Percentiles rank a stretch among this genome's conserved stretches.
Evolutionary conservation across 2,113 vertebrate species (phyloP).

Genomic region (Paralichthys olivaceus): DNA sequence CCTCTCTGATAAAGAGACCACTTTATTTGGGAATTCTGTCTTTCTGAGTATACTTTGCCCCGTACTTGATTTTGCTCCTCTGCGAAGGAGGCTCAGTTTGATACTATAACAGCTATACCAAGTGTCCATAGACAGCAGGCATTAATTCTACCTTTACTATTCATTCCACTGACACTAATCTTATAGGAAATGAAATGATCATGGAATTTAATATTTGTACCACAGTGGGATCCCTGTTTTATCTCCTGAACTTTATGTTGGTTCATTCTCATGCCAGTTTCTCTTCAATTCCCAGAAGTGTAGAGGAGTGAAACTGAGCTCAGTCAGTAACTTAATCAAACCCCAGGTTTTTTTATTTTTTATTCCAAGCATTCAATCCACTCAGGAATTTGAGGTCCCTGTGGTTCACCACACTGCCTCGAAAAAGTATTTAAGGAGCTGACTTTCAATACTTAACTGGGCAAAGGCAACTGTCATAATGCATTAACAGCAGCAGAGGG

Average conservation of each 20-base stretch:
- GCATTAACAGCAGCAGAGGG: constrained; percentile 26
- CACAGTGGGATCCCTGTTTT: constrained; percentile 11
- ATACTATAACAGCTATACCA: neutral
- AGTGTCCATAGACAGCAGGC: neutral
- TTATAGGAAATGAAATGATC: neutral
- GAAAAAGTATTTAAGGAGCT: neutral
- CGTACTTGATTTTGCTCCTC: neutral
- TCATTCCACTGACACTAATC: neutral
- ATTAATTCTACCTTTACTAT: neutral
- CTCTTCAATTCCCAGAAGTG: constrained; percentile 14
- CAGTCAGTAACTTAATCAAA: neutral
- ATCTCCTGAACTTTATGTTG: constrained; percentile 18
- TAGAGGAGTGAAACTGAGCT: constrained; percentile 8
- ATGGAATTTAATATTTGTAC: constrained; percentile 21
- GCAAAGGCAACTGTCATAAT: neutral
- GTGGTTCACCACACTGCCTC: constrained; percentile 3
- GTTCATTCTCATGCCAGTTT: constrained; percentile 25
- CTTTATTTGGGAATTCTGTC: neutral
- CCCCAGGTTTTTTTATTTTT: neutral
- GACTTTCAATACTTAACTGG: neutral
- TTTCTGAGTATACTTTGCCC: neutral
- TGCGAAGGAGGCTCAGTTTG: neutral
- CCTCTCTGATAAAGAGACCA: neutral
- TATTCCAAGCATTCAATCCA: constrained; percentile 14
- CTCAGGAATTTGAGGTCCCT: constrained; percentile 33